A percentile compares a stretch with the other conserved stretches of the same genome.
phyloP scores from a whole-genome alignment of 2,888 invertebrate genomes.

The Elysia crispata region DNA sequence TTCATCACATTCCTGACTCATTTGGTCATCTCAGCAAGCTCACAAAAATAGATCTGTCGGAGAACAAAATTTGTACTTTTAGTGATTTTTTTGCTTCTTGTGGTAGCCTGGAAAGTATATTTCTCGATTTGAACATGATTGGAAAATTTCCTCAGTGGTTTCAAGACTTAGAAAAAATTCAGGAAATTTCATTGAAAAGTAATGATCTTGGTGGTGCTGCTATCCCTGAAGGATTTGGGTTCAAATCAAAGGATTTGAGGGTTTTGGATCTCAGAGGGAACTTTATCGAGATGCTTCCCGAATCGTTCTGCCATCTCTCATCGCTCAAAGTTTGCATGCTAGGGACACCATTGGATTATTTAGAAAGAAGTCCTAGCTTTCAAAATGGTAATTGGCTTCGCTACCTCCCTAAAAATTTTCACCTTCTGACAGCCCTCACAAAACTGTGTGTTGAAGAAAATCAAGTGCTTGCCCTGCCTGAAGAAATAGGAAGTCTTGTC shows the following conservation, averaged over 20 bases:
- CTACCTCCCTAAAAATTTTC: constrained; percentile 63
- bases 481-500: constrained; percentile 66
- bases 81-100: constrained; percentile 62
- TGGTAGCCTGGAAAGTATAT: constrained; percentile 57
- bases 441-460: constrained; percentile 70
- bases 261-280: constrained; percentile 57
- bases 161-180: constrained; percentile 55
- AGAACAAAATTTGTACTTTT: constrained; percentile 53
- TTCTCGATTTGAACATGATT: constrained; percentile 64
- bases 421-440: constrained; percentile 59
- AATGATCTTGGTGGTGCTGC: constrained; percentile 27
- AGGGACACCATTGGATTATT: constrained; percentile 11
- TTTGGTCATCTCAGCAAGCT: constrained; percentile 44
- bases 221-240: constrained; percentile 36
- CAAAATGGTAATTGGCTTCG: constrained; percentile 73
- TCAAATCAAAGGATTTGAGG: constrained; percentile 13
- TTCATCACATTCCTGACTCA: constrained; percentile 37
- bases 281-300: constrained; percentile 57
- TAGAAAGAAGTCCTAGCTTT: constrained; percentile 54
- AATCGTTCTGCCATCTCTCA: constrained; percentile 60
- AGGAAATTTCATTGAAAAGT: constrained; percentile 56
- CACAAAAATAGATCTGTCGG: constrained; percentile 31
- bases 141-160: constrained; percentile 56
- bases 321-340: constrained; percentile 13
- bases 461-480: constrained; percentile 64